These are phyloP conservation scores for Eristalis arbustorum DNA, from an alignment of 2,888 invertebrate species.

Conservation along the genomic window DNA sequence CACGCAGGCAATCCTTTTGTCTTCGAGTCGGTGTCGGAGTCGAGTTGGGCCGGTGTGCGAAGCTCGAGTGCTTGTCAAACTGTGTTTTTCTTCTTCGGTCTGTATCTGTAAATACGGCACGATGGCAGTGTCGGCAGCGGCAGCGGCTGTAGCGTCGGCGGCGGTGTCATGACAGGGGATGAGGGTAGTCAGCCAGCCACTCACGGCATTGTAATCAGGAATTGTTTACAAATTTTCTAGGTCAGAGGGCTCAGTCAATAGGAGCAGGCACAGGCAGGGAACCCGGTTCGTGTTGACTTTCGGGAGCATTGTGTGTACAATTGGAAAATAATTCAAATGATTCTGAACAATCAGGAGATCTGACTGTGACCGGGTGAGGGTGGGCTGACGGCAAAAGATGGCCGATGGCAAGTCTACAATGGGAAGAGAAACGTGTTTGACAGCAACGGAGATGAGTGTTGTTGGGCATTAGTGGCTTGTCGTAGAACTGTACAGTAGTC, in stretches of 20 bases:
- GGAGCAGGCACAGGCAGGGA: constrained; percentile 17
- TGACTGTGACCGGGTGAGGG: background rate
- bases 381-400: background rate
- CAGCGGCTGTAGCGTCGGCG: background rate
- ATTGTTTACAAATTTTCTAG: constrained; percentile 70
- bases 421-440: background rate
- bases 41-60: background rate
- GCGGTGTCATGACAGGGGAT: constrained; percentile 4
- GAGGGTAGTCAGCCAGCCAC: constrained; percentile 10
- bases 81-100: constrained; percentile 46
- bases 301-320: constrained; percentile 49
- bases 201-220: constrained; percentile 68
- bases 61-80: constrained; percentile 61
- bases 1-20: constrained; percentile 60
- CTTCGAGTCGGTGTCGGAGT: constrained; percentile 13
- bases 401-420: background rate
- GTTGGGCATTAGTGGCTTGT: too few relatives aligned
- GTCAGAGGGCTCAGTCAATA: constrained; percentile 61
- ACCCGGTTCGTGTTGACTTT: constrained; percentile 54
- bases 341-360: constrained; percentile 26
- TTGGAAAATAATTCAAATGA: constrained; percentile 61
- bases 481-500: too few relatives aligned
- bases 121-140: background rate
- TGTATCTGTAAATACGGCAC: constrained; percentile 53
- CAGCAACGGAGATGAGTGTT: too few relatives aligned